Conservation (phyloP, 2,888 invertebrate genomes). For the Lepidochitona cinerea region DNA sequence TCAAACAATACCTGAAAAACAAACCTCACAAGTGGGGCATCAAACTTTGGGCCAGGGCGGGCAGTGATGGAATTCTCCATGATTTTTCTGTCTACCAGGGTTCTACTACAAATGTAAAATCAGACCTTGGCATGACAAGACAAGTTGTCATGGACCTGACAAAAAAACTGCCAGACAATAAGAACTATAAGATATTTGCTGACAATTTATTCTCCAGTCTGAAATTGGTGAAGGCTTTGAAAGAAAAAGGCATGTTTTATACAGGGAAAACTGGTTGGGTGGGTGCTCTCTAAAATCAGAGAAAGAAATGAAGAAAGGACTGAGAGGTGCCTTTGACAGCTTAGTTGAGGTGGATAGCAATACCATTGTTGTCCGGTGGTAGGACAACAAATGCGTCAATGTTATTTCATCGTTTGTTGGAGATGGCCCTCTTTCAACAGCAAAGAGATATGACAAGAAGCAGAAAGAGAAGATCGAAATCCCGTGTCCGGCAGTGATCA, state of each 20-base stretch:
- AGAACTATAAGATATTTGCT: neutral
- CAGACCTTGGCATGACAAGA: neutral
- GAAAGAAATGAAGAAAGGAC: neutral
- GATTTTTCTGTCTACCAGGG: conserved; percentile 1
- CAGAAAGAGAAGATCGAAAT: conserved; percentile 4
- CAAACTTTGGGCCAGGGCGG: neutral
- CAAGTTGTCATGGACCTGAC: neutral
- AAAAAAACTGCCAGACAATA: neutral
- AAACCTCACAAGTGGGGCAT: conserved; percentile 1
- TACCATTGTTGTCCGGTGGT: neutral
- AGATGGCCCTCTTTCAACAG: neutral
- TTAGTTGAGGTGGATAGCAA: neutral
- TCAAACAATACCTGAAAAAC: neutral
- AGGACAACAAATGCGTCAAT: neutral
- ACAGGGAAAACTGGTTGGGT: conserved; percentile 9
- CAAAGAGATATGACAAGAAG: conserved; percentile 14
- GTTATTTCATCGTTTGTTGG: neutral
- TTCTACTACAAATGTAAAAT: neutral
- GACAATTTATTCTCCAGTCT: conserved; percentile 26
- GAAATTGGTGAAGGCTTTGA: conserved; percentile 14
- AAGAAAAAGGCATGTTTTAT: conserved; percentile 16
- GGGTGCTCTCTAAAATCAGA: neutral
- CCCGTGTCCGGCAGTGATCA: neutral
- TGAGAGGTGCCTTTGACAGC: neutral
- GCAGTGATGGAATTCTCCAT: neutral